phyloP scores from a whole-genome alignment of 1,140 invertebrate species.

The Anoplolepis gracilipes region DNA sequence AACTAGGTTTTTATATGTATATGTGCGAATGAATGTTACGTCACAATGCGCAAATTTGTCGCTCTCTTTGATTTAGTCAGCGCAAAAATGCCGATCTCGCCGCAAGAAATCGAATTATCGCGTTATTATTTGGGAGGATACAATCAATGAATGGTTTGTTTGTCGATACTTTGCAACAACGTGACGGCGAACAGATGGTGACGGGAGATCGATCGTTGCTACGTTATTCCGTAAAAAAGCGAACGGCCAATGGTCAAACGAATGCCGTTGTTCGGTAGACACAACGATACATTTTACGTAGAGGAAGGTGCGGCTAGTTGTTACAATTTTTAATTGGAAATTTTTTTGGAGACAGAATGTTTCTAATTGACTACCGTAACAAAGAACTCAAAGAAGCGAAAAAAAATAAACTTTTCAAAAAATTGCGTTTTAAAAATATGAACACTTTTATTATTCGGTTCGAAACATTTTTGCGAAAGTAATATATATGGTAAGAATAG shows the following conservation, averaged over 20 bases:
- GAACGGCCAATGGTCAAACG: constrained; percentile 42
- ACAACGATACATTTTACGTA: constrained; percentile 5
- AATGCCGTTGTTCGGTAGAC: constrained; percentile 17
- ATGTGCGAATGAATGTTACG: background rate
- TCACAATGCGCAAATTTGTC: constrained; percentile 13
- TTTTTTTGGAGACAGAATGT: constrained; percentile 26
- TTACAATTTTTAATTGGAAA: constrained; percentile 60
- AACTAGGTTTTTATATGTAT: background rate
- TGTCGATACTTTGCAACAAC: constrained; percentile 37
- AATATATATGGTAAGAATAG: background rate
- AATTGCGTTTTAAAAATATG: background rate
- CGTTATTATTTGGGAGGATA: constrained; percentile 48
- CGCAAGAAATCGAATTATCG: constrained; percentile 52
- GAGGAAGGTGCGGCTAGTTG: constrained; percentile 2
- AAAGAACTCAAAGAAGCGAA: background rate
- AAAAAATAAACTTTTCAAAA: constrained; percentile 20
- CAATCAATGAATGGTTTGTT: constrained; percentile 50
- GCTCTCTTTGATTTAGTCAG: constrained; percentile 9
- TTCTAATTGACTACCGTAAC: constrained; percentile 40
- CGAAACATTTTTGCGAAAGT: background rate
- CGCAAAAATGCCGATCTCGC: constrained; percentile 31
- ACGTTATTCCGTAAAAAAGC: constrained; percentile 13
- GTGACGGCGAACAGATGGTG: constrained; percentile 34
- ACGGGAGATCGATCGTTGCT: constrained; percentile 49
- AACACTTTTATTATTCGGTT: background rate